Evolutionary conservation across 2,888 invertebrate species (phyloP), one percentile per base, ranked within the genome.

Genomic region (Caenorhabditis japonica): DNA sequence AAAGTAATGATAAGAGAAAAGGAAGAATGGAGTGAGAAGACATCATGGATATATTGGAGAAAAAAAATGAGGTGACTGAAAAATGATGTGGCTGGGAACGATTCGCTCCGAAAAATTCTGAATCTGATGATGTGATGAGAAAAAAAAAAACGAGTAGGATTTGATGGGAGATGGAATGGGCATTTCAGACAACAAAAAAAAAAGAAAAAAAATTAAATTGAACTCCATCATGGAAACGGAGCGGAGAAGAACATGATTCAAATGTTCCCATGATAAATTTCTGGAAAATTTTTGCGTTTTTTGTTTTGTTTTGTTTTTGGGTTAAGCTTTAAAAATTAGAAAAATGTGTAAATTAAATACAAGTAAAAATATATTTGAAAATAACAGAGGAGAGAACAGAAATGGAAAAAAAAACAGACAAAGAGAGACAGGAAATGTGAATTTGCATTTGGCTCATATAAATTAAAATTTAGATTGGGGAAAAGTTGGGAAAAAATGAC

Each of bases 101-200:
- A 41, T 51, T 34, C 13, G 41, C 13, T 23, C 15, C 30, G 27
- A n/a, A n/a, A 17, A 30, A 33, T n/a, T 23, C 2, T 34, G 36
- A 39, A 47, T 38, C 12, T 19, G 27, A 41, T 15, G 23, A n/a
- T n/a, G n/a, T n/a, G n/a, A n/a, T n/a, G n/a, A n/a, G n/a, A n/a
- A 21, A 25, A n/a, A 41, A 44, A 41, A 49, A 21, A 13, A 19
- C 41, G 56, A 36, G 38, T 58, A 52, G 41, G 44, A 33, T 3
- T 2, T 13, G 44, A 27, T 17, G 49, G 44, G 25, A 30, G 34
- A 17, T 41, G 64, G 64, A 64, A 68, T 68, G n/a, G n/a, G n/a
- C n/a, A n/a, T n/a, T n/a, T n/a, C n/a, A n/a, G n/a, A n/a, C n/a
- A n/a, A n/a, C n/a, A n/a, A n/a, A n/a, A n/a, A n/a, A n/a, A n/a